Evolutionary conservation across 2,888 invertebrate genomes (phyloP), one percentile per base, ranked within the genome.

Genomic region (Meteorus cinctellus): DNA sequence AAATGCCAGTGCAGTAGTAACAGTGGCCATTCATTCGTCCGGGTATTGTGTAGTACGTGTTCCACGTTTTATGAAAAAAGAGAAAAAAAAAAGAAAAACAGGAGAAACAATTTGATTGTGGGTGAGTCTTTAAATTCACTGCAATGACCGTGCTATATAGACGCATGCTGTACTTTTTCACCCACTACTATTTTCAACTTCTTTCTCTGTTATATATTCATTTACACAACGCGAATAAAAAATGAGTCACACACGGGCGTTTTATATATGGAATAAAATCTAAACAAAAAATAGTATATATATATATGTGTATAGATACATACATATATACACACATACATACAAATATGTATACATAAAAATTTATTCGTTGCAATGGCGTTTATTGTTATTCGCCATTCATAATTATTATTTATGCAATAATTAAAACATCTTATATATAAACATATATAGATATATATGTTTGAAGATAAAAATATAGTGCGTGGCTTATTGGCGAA

Each of bases 191-290:
- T 41, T 29, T 55, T n/a, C 36, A 70, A 60, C 41, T 60, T 59
- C 29, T 19, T 69, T 51, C 27, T 48, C 31, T 34, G 24, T 31
- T 69, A 55, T 69, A 60, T 62, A 62, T 62, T 72, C 41, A 27
- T 48, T 31, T 59, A 10, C 29, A 45, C 16, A 62, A 59, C 75
- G 75, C 65, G 75, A 70, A 70, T 68, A 55, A 63, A 48, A 78
- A 79, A 77, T 79, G 79, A 79, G 66, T 80, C 77, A 77, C 77
- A 77, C 29, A 77, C 75, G 29, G 63, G 74, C 77, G 72, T 76
- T 75, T 74, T 71, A 78, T 78, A 41, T 41, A 41, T 41, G 41
- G 12, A 41, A 41, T 75, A 16, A 77, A 77, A 72, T 81, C 75
- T 75, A 81, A 80, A 79, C 72, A 79, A 78, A 80, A 77, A 34